Base-by-base conservation (phyloP, 2,113 vertebrate species). In the Hemibagrus wyckioides region DNA sequence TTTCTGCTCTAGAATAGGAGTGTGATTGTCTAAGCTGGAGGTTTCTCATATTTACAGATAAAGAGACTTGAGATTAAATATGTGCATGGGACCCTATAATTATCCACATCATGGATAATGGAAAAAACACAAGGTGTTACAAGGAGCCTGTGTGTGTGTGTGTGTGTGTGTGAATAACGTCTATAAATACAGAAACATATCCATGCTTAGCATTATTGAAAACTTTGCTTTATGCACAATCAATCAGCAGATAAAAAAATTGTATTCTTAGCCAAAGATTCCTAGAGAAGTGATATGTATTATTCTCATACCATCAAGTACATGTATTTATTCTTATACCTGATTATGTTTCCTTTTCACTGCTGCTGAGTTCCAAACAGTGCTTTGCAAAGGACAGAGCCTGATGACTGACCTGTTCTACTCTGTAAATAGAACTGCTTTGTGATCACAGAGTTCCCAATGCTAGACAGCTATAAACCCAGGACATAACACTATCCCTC, bases 391-490 rank as follows among this genome's bases (percentile, higher is more conserved):
- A 85, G 84, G 84, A 79, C 75, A 85, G 57, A 52, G 30, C 9
- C 41, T 79, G 73, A 80, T 85, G 84, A 85, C 84, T 79, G 59
- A 52, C 48, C n/a, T 85, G 41, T 79, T 19, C 30, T 1, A 6
- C 25, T 57, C 84, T 80, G 73, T 85, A 85, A 85, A 85, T 85
- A 85, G 75, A 85, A 77, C 44, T 25, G 57, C 57, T 44, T 61
- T 77, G 50, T 36, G 41, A 65, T 85, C 57, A 85, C 17, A 33
- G 39, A 79, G 56, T 50, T 79, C 41, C 57, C 21, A 11, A 79
- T 50, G 41, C 56, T 63, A 77, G 84, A 80, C 75, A 85, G 65
- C 71, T 80, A 50, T 65, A 65, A 79, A 85, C 28, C 23, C n/a
- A 63, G 84, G 75, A 79, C 84, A 85, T 77, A 85, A 61, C 28